Conservation (phyloP, 2,888 invertebrate genomes). For the Tricholauxania praeusta region DNA sequence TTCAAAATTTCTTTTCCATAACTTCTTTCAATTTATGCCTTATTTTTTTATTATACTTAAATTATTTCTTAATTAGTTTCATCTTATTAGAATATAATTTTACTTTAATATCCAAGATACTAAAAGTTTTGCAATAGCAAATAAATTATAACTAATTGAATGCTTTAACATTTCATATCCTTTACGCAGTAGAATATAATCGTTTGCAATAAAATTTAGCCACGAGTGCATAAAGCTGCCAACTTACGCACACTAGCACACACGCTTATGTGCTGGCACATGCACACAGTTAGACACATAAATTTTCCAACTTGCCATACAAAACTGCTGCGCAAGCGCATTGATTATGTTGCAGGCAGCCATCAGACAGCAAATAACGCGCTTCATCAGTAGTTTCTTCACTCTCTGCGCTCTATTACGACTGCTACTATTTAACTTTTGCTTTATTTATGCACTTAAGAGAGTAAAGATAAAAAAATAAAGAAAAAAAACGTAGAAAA, state of each 20-base stretch:
- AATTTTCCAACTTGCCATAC: neutral
- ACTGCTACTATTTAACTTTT: too few species aligned
- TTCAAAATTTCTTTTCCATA: too few species aligned
- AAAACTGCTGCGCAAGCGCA: slow-evolving; percentile 32
- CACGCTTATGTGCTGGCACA: neutral
- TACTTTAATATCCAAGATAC: neutral
- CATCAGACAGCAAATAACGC: slow-evolving; percentile 12
- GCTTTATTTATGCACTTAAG: slow-evolving; percentile 16
- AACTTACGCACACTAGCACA: slow-evolving; percentile 21
- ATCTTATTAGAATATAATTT: neutral
- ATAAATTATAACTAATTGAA: too few species aligned
- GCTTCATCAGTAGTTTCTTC: neutral
- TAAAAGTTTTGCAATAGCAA: slow-evolving; percentile 14
- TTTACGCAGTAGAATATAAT: neutral
- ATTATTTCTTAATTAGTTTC: too few species aligned
- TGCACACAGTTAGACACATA: neutral
- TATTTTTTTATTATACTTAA: too few species aligned
- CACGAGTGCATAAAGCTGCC: slow-evolving; percentile 26
- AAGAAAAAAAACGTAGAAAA: neutral
- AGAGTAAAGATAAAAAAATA: neutral
- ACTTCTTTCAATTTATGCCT: too few species aligned
- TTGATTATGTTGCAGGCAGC: slow-evolving; percentile 19
- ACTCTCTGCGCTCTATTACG: too few species aligned
- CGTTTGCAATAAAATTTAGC: slow-evolving; percentile 26
- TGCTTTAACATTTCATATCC: too few species aligned